Evolutionary conservation across 2,113 vertebrate genomes (phyloP).

Genomic region (Prionailurus viverrinus): DNA sequence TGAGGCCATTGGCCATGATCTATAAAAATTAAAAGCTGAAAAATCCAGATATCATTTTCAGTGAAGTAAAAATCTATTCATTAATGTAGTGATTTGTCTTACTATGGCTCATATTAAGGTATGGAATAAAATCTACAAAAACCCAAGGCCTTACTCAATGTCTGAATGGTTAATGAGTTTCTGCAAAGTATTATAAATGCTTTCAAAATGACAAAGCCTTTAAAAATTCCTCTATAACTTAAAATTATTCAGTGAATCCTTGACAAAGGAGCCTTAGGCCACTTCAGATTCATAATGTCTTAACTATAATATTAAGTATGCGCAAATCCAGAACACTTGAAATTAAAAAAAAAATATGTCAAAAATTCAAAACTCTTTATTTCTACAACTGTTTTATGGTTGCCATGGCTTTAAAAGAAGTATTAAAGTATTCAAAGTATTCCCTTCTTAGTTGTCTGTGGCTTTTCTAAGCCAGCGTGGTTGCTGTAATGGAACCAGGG

Average conservation of each 20-base stretch:
- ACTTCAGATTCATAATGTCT: neutral
- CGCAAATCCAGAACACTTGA: neutral
- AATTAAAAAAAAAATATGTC: neutral
- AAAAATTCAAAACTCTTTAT: constrained; percentile 7
- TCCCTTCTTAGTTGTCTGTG: neutral
- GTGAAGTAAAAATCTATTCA: neutral
- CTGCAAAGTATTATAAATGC: neutral
- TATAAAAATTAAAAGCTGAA: neutral
- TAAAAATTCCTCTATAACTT: neutral
- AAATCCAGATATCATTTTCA: constrained; percentile 27
- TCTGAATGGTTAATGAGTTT: neutral
- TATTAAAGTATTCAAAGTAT: neutral
- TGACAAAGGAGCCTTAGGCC: neutral
- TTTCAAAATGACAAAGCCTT: neutral
- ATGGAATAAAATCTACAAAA: constrained; percentile 44
- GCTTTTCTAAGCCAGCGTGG: neutral
- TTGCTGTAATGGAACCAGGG: neutral
- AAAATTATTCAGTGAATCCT: constrained; percentile 1
- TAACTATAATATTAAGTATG: neutral
- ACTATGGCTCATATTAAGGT: neutral
- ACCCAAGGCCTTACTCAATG: neutral
- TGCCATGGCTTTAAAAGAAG: constrained; percentile 19
- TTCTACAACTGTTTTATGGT: constrained; percentile 28
- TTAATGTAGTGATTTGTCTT: constrained; percentile 11
- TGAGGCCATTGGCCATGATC: neutral